These are phyloP conservation scores for Pantherophis alleghaniensis DNA, from an alignment of 2,797 vertebrate genomes.

Conservation along the genomic window DNA sequence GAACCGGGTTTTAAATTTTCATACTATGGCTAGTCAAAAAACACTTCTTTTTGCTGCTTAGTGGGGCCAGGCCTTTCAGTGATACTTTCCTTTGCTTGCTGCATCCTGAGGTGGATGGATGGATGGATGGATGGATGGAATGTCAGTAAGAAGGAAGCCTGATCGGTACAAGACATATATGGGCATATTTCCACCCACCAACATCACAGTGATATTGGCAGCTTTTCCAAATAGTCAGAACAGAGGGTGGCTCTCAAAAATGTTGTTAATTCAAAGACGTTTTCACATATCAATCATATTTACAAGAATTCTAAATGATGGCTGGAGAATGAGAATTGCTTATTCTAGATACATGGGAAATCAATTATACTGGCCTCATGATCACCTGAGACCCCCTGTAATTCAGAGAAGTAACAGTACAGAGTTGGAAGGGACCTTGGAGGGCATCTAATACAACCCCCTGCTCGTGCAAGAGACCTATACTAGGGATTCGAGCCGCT, in stretches of 20 bases:
- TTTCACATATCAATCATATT: not conserved
- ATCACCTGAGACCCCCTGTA: not conserved
- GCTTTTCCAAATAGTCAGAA: not conserved
- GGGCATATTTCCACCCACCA: not conserved
- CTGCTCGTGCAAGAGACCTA: not conserved
- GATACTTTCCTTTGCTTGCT: not conserved
- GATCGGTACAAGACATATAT: not conserved
- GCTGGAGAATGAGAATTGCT: not conserved
- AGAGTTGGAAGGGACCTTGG: too few species aligned
- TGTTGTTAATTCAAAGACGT: not conserved
- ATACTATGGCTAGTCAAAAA: not conserved
- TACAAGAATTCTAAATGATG: not conserved
- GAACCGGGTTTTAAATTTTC: not conserved
- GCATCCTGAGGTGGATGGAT: not conserved
- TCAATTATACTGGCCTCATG: not conserved
- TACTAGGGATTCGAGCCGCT: too few species aligned
- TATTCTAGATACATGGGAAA: not conserved
- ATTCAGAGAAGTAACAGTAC: not conserved
- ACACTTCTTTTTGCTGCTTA: not conserved
- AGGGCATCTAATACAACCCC: too few species aligned
- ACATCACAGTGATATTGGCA: not conserved
- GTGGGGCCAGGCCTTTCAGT: not conserved
- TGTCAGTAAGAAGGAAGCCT: not conserved
- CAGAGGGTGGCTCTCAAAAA: not conserved
- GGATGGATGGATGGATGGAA: not conserved